Evolutionary conservation across 2,797 vertebrate species (phyloP), one percentile per base, ranked within the genome.

Genomic region (Onychomys torridus): DNA sequence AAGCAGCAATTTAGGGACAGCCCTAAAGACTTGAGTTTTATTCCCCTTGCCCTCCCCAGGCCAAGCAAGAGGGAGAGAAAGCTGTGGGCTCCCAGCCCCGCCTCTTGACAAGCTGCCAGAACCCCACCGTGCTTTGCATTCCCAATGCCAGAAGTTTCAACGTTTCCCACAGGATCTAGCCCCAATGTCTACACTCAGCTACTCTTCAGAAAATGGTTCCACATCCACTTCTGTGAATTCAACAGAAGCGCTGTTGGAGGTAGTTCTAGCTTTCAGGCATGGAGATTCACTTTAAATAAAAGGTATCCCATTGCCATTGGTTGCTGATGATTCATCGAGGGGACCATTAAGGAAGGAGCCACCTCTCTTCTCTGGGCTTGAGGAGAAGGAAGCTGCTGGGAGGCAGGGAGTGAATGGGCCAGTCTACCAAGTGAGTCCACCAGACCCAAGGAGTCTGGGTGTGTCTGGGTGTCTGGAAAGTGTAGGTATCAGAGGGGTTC

Each of bases 401-500:
- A 94, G 77, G 67, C 14, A 29, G 43, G 10, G 16, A n/a, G 10
- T 34, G 37, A 84, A 75, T 49, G 7, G 49, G 46, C 71, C 67
- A 4, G 2, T 34, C 81, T 19, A 25, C 73, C 88, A 81, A 73
- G 77, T 49, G 43, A 57, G 6, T 67, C 46, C 34, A 0, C 63
- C 46, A 43, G 78, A 61, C 59, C 73, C 55, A 55, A 46, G 57
- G 63, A 81, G 55, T 67, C 78, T 61, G 12, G 67, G 63, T 91
- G n/a, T 71, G 55, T 67, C 78, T 61, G 12, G 67, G 63, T 91
- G n/a, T 71, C 40, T 29, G 17, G 55, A 89, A 81, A 78, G 65
- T 83, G 40, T 21, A n/a, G 16, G 17, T 97, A 84, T 16, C n/a
- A 1, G 52, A 82, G 92, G 73, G 71, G 49, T 77, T 91, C 82